phyloP scores from a whole-genome alignment of 1,140 invertebrate species.

The Brachionus koreanus region DNA sequence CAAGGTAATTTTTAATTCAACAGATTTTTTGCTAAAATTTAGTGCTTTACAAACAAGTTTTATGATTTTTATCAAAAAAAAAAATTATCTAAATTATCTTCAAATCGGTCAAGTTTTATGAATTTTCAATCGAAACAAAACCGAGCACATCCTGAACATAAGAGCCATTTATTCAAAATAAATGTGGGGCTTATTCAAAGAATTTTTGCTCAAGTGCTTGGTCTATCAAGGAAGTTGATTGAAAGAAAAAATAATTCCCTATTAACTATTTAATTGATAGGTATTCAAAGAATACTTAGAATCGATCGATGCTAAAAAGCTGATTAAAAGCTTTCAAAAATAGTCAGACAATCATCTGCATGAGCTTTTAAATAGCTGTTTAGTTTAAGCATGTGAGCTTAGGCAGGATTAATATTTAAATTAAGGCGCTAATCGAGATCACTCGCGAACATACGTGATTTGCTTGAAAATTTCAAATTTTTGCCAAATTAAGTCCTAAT shows the following conservation, averaged over 20 bases:
- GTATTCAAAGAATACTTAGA: neutral
- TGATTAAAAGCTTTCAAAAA: neutral
- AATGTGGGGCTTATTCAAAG: neutral
- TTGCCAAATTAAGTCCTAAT: conserved; percentile 18
- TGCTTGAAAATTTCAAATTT: neutral
- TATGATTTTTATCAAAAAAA: neutral
- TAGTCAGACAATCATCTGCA: neutral
- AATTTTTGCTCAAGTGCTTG: neutral
- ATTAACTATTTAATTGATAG: neutral
- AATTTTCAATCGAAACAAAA: neutral
- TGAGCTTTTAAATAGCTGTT: neutral
- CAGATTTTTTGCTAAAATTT: neutral
- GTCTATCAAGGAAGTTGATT: neutral
- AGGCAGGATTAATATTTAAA: neutral
- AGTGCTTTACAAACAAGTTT: neutral
- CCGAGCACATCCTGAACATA: neutral
- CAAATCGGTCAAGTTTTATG: neutral
- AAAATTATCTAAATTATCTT: neutral
- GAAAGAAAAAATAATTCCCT: neutral
- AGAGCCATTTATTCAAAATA: neutral
- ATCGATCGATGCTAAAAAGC: neutral
- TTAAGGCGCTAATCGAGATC: neutral
- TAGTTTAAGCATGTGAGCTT: neutral
- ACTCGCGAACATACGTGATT: neutral
- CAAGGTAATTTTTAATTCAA: neutral